Conservation (phyloP, 2,888 invertebrate species). For the Zygaena filipendulae region DNA sequence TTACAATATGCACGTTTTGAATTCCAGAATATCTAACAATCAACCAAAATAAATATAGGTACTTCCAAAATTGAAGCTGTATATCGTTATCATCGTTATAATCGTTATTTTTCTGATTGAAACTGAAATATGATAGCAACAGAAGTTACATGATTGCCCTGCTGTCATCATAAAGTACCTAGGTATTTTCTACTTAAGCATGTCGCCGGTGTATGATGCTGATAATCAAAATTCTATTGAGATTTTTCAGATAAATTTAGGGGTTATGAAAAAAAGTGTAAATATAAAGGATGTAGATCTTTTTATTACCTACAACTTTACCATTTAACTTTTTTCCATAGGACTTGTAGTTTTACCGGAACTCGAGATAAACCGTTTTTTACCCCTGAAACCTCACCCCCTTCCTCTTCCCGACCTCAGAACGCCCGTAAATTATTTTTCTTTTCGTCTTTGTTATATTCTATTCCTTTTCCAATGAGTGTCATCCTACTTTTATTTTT, state of each 20-base stretch:
- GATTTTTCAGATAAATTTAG: neutral
- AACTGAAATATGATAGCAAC: too few relatives aligned
- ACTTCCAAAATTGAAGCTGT: too few relatives aligned
- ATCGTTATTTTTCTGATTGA: too few relatives aligned
- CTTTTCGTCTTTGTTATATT: neutral
- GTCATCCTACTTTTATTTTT: neutral
- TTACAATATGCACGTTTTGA: too few relatives aligned
- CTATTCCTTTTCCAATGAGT: neutral
- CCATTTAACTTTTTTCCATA: conserved; percentile 6
- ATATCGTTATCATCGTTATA: too few relatives aligned
- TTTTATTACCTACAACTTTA: conserved; percentile 1
- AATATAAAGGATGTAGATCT: neutral
- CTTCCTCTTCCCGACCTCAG: neutral
- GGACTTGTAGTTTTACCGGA: conserved; percentile 9
- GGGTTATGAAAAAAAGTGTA: neutral
- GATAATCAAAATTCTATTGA: too few relatives aligned
- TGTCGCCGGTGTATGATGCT: too few relatives aligned
- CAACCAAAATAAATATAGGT: too few relatives aligned
- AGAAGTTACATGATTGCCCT: too few relatives aligned
- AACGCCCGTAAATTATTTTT: neutral
- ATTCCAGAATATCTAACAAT: too few relatives aligned
- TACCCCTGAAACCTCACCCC: conserved; percentile 6
- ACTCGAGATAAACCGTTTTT: conserved; percentile 9
- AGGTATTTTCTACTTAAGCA: too few relatives aligned
- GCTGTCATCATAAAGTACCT: too few relatives aligned